Evolutionary conservation across 30 jellyfish, hydroid and myxozoan genomes (phyloP).

Genomic region (Chironex yamaguchii): DNA sequence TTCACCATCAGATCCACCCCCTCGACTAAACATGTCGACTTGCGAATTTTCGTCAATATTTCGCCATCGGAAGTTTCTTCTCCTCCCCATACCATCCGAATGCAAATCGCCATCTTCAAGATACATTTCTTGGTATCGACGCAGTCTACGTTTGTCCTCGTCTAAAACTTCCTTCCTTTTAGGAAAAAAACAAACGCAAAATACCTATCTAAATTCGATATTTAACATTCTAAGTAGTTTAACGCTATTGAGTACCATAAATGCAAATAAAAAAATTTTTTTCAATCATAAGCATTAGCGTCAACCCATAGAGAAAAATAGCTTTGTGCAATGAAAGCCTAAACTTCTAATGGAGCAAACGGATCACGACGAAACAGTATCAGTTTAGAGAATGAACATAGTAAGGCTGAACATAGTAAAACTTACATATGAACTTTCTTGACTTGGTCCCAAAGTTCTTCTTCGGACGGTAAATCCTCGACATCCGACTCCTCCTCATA

Average conservation of each 20-base stretch:
- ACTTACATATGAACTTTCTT: constrained; percentile 89
- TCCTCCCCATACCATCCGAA: constrained; percentile 80
- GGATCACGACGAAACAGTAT: no score
- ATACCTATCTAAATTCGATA: no score
- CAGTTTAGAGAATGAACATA: no score
- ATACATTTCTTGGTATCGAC: constrained; percentile 83
- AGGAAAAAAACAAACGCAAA: background rate
- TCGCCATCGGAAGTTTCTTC: constrained; percentile 92
- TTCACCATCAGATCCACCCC: constrained; percentile 67
- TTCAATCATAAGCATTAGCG: no score
- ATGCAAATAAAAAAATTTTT: no score
- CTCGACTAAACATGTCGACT: background rate
- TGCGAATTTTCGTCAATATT: constrained; percentile 68
- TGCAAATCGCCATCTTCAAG: constrained; percentile 93
- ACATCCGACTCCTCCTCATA: constrained; percentile 84
- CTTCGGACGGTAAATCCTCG: constrained; percentile 82
- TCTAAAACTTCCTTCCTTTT: constrained; percentile 77
- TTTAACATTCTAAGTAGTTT: no score
- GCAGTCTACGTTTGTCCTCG: constrained; percentile 80
- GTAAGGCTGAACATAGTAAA: no score
- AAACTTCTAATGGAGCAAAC: no score
- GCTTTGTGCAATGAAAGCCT: no score
- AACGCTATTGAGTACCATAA: no score
- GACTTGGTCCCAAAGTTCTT: constrained; percentile 75
- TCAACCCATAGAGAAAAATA: no score